These are phyloP conservation scores for Muschampia plurimacula DNA, from an alignment of 2,888 invertebrate genomes.

Conservation along the genomic window DNA sequence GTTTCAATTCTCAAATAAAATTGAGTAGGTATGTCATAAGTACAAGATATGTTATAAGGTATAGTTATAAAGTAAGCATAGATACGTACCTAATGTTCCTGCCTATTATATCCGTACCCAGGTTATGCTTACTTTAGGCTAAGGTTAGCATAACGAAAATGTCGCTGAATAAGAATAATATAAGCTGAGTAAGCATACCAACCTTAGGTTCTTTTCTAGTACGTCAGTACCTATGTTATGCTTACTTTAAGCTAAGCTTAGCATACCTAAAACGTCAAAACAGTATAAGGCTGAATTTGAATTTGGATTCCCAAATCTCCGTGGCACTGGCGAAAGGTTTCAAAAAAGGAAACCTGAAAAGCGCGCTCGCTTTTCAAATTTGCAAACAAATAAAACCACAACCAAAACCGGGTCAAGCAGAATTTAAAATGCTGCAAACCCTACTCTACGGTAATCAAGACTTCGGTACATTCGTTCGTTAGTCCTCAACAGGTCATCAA, in stretches of 20 bases:
- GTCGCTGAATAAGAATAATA: too few relatives aligned
- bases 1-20: slow-evolving; percentile 11
- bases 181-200: too few relatives aligned
- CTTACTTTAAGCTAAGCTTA: background rate
- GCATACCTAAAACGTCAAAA: slow-evolving; percentile 6
- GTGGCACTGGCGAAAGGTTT: slow-evolving; percentile 14
- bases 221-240: too few relatives aligned
- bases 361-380: slow-evolving; percentile 29
- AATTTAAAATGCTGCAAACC: slow-evolving; percentile 34
- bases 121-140: too few relatives aligned
- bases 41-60: too few relatives aligned
- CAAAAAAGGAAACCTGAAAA: slow-evolving; percentile 40
- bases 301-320: slow-evolving; percentile 3
- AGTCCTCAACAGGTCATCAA: slow-evolving; percentile 74
- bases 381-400: slow-evolving; percentile 31
- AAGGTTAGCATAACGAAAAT: too few relatives aligned
- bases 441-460: slow-evolving; percentile 57
- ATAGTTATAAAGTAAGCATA: too few relatives aligned
- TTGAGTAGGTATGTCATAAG: too few relatives aligned
- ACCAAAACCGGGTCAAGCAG: slow-evolving; percentile 35
- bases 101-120: too few relatives aligned
- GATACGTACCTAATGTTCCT: too few relatives aligned
- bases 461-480: slow-evolving; percentile 54
- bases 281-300: slow-evolving; percentile 15
- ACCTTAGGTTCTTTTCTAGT: too few relatives aligned